These are phyloP conservation scores for Gavialis gangeticus DNA, from an alignment of 2,113 vertebrate genomes.

Conservation along the genomic window DNA sequence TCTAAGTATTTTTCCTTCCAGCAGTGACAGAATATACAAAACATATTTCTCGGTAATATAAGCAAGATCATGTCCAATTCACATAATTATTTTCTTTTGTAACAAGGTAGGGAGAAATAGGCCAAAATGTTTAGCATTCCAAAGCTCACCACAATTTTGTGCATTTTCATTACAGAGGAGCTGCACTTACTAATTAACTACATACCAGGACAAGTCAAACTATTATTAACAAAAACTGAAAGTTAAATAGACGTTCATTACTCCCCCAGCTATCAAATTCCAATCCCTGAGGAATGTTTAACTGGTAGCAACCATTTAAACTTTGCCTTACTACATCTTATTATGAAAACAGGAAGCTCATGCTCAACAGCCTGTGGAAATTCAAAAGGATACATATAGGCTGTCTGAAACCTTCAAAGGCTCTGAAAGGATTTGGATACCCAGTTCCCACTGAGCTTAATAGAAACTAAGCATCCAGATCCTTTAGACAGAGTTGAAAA, in stretches of 20 bases:
- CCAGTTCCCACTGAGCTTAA: not conserved
- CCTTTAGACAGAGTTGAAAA: not conserved
- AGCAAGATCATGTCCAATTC: not conserved
- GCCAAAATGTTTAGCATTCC: slow-evolving; percentile 43
- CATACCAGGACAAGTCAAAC: slow-evolving; percentile 49
- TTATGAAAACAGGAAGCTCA: slow-evolving; percentile 41
- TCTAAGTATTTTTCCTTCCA: not conserved
- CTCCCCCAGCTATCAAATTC: slow-evolving; percentile 17
- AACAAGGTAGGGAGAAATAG: not conserved
- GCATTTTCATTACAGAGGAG: slow-evolving; percentile 61
- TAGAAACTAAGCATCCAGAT: not conserved
- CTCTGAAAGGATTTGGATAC: not conserved
- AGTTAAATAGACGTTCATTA: slow-evolving; percentile 68
- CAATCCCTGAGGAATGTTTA: slow-evolving; percentile 55
- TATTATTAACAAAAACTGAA: slow-evolving; percentile 72
- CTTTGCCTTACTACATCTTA: slow-evolving; percentile 65
- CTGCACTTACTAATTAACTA: slow-evolving; percentile 61
- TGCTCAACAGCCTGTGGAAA: slow-evolving; percentile 31
- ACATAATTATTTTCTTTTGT: not conserved
- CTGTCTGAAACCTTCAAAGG: not conserved
- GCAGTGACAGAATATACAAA: not conserved
- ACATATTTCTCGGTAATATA: not conserved
- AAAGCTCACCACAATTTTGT: slow-evolving; percentile 47
- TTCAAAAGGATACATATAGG: not conserved
- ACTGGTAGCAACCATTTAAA: slow-evolving; percentile 59